phyloP scores from a whole-genome alignment of 2,797 vertebrate species.

The Arrhamphus sclerolepis region DNA sequence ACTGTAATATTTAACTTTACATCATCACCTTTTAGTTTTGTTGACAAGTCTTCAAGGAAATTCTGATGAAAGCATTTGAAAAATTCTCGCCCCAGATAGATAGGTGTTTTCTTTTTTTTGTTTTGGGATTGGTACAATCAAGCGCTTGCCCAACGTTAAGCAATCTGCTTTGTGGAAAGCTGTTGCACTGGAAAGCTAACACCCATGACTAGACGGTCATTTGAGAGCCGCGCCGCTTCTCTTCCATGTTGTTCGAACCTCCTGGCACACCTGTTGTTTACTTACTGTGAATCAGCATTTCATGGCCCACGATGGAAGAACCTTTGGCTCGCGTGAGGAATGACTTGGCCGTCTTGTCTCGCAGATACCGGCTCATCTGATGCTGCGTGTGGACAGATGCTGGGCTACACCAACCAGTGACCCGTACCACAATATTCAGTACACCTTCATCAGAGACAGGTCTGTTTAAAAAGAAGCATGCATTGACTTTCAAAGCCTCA shows the following conservation, averaged over 20 bases:
- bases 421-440: conserved; percentile 80
- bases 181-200: conserved; percentile 44
- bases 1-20: too few species aligned
- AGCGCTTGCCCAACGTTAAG: conserved; percentile 36
- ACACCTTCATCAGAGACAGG: conserved; percentile 82
- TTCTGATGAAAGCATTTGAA: too few species aligned
- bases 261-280: conserved; percentile 68
- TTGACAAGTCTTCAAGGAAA: too few species aligned
- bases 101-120: too few species aligned
- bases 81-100: too few species aligned
- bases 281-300: conserved; percentile 51
- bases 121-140: not conserved
- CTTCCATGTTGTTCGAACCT: conserved; percentile 21
- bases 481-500: too few species aligned
- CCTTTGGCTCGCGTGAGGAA: conserved; percentile 7
- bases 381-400: conserved; percentile 80
- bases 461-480: conserved; percentile 29
- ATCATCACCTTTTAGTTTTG: too few species aligned
- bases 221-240: conserved; percentile 17
- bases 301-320: conserved; percentile 1
- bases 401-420: conserved; percentile 84
- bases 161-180: conserved; percentile 46
- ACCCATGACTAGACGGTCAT: conserved; percentile 40
- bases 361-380: conserved; percentile 80
- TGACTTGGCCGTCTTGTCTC: conserved; percentile 15